Percentiles rank a stretch among this genome's conserved stretches.
phyloP scores from a whole-genome alignment of 1,140 invertebrate genomes.

The Maconellicoccus hirsutus region DNA sequence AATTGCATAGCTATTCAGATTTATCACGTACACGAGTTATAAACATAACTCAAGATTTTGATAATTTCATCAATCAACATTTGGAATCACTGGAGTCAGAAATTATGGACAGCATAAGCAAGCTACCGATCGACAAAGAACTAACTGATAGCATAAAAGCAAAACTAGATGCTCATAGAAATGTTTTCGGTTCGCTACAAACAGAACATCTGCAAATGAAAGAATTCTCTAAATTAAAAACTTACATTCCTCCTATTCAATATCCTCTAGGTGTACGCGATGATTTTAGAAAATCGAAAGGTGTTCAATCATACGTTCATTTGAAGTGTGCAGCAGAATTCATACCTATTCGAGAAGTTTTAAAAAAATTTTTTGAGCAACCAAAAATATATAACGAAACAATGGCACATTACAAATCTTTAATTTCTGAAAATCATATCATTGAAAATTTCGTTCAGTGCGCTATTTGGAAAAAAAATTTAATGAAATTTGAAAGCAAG shows the following conservation, averaged over 20 bases:
- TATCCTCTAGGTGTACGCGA: conserved; percentile 24
- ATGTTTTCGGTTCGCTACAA: conserved; percentile 23
- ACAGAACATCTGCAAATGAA: conserved; percentile 26
- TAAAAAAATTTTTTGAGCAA: conserved; percentile 27
- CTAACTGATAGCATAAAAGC: background rate
- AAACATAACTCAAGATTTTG: background rate
- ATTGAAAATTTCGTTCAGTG: background rate
- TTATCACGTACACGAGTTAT: background rate
- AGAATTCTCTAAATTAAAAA: conserved; percentile 19
- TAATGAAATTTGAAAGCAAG: background rate
- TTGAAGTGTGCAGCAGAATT: conserved; percentile 24
- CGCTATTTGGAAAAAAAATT: background rate
- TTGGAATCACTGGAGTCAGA: too few relatives aligned
- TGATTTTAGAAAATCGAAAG: conserved; percentile 22
- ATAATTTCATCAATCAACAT: background rate
- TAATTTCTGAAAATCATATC: conserved; percentile 11
- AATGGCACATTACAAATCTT: conserved; percentile 23
- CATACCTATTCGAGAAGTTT: conserved; percentile 26
- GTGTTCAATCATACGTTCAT: background rate
- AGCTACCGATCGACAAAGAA: background rate
- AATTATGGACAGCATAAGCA: too few relatives aligned
- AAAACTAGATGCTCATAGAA: background rate
- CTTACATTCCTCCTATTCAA: conserved; percentile 25
- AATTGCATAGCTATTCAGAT: background rate
- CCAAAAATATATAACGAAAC: conserved; percentile 24